These are phyloP conservation scores for Trachelus tabidus DNA, from an alignment of 2,888 invertebrate genomes.

Conservation along the genomic window DNA sequence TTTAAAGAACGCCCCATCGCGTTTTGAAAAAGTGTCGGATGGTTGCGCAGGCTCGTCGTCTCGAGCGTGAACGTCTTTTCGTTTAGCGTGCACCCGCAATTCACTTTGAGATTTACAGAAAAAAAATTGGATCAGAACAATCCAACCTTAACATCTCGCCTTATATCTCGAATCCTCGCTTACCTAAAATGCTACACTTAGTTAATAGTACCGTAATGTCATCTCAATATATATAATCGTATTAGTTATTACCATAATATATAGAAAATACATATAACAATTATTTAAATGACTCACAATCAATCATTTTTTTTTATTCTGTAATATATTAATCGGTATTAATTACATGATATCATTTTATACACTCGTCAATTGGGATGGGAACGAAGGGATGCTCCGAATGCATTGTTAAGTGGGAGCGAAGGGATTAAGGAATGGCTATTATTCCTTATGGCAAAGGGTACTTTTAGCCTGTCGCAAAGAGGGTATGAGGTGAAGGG, in stretches of 20 bases:
- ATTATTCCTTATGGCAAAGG: not conserved
- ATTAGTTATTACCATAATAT: constrained; percentile 61
- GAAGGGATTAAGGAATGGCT: constrained; percentile 16
- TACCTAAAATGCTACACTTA: constrained; percentile 59
- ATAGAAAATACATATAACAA: constrained; percentile 65
- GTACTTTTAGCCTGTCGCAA: not conserved
- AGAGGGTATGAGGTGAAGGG: not conserved
- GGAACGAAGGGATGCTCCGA: constrained; percentile 18
- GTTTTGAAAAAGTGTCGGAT: constrained; percentile 32
- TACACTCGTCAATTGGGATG: constrained; percentile 28
- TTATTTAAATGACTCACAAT: constrained; percentile 65
- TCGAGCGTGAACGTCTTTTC: constrained; percentile 29
- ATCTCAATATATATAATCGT: constrained; percentile 52
- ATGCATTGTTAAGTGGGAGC: constrained; percentile 18
- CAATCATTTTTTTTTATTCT: constrained; percentile 51
- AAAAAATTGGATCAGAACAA: constrained; percentile 51
- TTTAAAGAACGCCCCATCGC: constrained; percentile 20
- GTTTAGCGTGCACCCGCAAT: constrained; percentile 29
- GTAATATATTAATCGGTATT: constrained; percentile 50
- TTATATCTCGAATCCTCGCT: constrained; percentile 2
- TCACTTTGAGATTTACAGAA: constrained; percentile 45
- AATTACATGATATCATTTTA: constrained; percentile 62
- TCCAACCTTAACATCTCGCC: constrained; percentile 34
- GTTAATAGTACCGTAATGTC: constrained; percentile 61
- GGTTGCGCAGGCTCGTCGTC: constrained; percentile 13